Conservation (phyloP, 2,888 invertebrate species). For the Cataglyphis altisquamis region DNA sequence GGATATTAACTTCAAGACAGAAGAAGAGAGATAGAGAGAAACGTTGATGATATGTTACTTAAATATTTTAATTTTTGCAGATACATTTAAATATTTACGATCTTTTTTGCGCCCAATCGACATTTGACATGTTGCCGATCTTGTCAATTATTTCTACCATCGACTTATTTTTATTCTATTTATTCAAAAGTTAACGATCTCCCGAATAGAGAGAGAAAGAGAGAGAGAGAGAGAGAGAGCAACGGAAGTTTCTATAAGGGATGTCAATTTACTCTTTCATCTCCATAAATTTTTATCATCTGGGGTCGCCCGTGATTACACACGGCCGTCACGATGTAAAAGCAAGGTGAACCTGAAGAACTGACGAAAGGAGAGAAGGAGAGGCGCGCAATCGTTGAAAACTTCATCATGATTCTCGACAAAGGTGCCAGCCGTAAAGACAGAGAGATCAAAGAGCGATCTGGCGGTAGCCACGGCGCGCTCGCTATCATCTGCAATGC, state of each 20-base stretch:
- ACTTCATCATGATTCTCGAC: constrained; percentile 45
- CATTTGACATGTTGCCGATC: not conserved
- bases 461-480: not conserved
- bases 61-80: not conserved
- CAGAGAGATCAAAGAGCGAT: constrained; percentile 49
- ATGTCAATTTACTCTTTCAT: constrained; percentile 43
- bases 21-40: not conserved
- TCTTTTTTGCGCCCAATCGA: not conserved
- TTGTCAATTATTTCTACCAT: constrained; percentile 9
- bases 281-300: constrained; percentile 52
- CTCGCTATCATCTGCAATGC: constrained; percentile 33
- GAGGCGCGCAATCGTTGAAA: constrained; percentile 51
- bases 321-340: constrained; percentile 18
- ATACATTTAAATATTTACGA: not conserved
- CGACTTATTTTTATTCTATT: not conserved
- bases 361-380: not conserved
- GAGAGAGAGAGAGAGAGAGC: not conserved
- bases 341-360: not conserved
- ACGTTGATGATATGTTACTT: not conserved
- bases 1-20: not conserved
- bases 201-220: not conserved
- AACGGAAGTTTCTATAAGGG: not conserved
- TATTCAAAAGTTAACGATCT: constrained; percentile 25
- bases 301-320: constrained; percentile 15
- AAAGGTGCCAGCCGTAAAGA: constrained; percentile 35